Conservation (phyloP, 2,113 vertebrate species). For the Grallaria varia region DNA sequence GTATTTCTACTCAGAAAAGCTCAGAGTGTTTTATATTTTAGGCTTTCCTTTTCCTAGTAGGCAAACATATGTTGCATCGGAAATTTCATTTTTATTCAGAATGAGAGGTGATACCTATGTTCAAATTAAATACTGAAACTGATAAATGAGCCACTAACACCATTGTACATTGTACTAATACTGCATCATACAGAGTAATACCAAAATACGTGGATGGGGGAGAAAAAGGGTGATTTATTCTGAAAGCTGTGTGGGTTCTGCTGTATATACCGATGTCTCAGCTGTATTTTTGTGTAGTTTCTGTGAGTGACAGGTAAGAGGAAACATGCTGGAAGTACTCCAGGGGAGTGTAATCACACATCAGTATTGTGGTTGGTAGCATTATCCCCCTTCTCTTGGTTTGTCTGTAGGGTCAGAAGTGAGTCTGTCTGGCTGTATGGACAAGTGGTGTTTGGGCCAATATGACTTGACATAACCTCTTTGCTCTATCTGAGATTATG, state of each 20-base stretch:
- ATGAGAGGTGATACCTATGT: not conserved
- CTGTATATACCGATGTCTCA: not conserved
- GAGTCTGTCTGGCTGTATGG: not conserved
- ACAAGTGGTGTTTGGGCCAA: not conserved
- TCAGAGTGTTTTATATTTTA: not conserved
- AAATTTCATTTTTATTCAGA: not conserved
- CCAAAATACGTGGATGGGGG: not conserved
- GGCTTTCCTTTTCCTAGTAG: not conserved
- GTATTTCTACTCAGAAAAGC: not conserved
- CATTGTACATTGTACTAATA: not conserved
- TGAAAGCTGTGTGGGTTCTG: not conserved
- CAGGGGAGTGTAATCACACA: not conserved
- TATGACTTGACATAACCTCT: not conserved
- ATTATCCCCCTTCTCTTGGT: not conserved
- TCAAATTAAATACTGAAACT: not conserved
- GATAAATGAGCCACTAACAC: not conserved
- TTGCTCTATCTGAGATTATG: not conserved
- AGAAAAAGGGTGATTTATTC: not conserved
- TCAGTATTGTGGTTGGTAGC: accelerated
- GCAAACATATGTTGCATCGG: not conserved
- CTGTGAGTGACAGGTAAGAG: not conserved
- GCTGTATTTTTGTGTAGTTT: not conserved
- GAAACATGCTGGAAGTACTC: not conserved
- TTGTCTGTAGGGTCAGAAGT: not conserved
- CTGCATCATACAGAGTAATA: not conserved